Conservation (phyloP, 2,888 invertebrate genomes). For the Acanthococcus lagerstroemiae region DNA sequence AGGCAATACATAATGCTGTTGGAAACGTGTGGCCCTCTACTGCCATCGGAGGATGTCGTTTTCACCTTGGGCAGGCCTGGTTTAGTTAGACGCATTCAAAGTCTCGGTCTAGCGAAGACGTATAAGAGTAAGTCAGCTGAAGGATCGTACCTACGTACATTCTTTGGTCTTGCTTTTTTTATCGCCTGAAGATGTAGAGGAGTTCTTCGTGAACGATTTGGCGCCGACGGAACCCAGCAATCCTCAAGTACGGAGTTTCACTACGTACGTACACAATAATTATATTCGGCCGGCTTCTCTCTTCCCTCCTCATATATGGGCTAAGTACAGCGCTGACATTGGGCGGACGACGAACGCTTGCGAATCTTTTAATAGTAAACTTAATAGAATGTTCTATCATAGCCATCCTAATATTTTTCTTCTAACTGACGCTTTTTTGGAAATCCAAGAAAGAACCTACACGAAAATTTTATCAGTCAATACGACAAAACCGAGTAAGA, state of each 20-base stretch:
- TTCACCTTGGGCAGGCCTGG: not conserved
- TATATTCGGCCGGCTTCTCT: not conserved
- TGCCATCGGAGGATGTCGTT: not conserved
- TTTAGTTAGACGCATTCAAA: not conserved
- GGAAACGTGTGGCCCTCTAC: not conserved
- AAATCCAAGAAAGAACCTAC: not conserved
- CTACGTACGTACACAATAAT: not conserved
- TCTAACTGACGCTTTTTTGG: not conserved
- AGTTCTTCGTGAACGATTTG: not conserved
- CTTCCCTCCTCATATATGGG: not conserved
- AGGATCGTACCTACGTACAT: slow-evolving; percentile 1
- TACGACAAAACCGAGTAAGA: not conserved
- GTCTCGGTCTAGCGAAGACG: not conserved
- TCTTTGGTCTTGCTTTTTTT: not conserved
- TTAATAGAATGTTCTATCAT: not conserved
- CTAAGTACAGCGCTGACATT: not conserved
- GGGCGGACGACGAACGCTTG: not conserved
- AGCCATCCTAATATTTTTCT: not conserved
- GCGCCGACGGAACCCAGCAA: not conserved
- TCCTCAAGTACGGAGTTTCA: not conserved
- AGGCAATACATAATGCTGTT: not conserved
- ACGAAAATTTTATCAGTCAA: not conserved
- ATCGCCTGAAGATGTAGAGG: not conserved
- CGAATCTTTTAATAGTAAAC: not conserved
- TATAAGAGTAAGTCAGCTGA: not conserved